phyloP scores from a whole-genome alignment of 2,113 vertebrate species.

The Sciurus niger region DNA sequence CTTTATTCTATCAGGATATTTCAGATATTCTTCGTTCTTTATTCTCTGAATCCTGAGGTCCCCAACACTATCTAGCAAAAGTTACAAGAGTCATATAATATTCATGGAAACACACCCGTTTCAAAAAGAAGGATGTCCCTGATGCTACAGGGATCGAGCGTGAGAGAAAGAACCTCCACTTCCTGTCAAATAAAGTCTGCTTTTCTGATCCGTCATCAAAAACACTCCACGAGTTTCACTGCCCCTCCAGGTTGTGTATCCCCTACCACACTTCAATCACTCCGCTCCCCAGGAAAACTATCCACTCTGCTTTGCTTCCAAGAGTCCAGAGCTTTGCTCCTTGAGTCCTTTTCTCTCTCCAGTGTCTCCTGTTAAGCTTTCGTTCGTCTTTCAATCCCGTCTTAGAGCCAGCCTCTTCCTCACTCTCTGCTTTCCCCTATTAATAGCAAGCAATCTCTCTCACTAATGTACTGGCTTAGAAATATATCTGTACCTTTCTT shows the following conservation, averaged over 20 bases:
- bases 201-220: not conserved
- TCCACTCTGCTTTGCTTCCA: not conserved
- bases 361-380: not conserved
- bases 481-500: not conserved
- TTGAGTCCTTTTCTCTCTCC: not conserved
- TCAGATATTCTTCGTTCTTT: not conserved
- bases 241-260: not conserved
- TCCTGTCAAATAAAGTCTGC: not conserved
- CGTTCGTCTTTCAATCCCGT: not conserved
- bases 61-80: not conserved
- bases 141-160: not conserved
- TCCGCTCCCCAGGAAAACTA: not conserved
- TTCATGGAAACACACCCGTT: not conserved
- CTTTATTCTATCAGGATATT: not conserved
- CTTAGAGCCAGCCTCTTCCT: not conserved
- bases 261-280: not conserved
- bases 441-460: not conserved
- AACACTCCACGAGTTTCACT: not conserved
- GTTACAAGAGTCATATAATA: not conserved
- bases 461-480: not conserved
- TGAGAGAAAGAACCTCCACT: not conserved
- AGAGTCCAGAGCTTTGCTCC: not conserved
- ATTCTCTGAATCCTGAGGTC: not conserved
- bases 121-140: not conserved
- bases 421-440: not conserved